Conservation (phyloP, 2,797 vertebrate genomes). For the Spinibarbus caldwelli region DNA sequence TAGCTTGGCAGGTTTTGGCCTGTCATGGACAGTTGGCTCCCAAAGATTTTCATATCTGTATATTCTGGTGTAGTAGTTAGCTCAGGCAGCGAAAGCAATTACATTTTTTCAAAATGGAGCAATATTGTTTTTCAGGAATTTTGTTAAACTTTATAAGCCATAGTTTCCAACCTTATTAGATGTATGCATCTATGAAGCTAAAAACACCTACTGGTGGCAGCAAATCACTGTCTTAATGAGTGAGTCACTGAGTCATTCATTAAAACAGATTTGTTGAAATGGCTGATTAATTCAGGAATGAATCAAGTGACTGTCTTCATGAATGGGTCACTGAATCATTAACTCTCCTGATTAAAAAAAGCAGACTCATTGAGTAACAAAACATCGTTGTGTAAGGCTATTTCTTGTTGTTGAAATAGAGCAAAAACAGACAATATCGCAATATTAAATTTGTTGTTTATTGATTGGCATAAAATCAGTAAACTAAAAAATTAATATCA, state of each 20-base stretch:
- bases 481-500: too few relatives aligned
- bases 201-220: not conserved
- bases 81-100: not conserved
- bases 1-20: not conserved
- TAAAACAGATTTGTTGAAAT: not conserved
- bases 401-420: not conserved
- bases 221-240: not conserved
- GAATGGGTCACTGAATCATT: not conserved
- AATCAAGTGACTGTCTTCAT: not conserved
- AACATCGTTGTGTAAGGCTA: not conserved
- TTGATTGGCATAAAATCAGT: not conserved
- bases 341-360: not conserved
- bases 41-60: too few relatives aligned
- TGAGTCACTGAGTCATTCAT: not conserved
- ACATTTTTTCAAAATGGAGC: not conserved
- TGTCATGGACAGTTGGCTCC: too few relatives aligned
- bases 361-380: rapidly evolving
- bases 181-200: not conserved
- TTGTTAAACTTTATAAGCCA: not conserved
- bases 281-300: not conserved
- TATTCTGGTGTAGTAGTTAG: not conserved
- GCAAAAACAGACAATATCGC: not conserved
- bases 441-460: not conserved
- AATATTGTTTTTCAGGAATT: not conserved
- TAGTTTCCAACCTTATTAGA: not conserved